phyloP scores from a whole-genome alignment of 2,888 invertebrate genomes.

The Anorthoa munda region DNA sequence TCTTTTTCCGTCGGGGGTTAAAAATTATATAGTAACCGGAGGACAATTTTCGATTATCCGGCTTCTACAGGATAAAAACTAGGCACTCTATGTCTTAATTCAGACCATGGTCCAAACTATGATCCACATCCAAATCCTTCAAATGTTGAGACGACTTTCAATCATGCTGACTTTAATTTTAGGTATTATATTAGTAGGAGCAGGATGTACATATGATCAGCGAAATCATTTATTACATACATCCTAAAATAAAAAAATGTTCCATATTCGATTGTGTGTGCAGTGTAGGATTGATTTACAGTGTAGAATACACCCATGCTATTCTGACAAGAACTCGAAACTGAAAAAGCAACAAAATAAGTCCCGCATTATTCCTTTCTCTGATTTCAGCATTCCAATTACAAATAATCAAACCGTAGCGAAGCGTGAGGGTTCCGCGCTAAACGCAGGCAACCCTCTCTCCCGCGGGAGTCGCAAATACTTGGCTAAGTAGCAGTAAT shows the following conservation, averaged over 20 bases:
- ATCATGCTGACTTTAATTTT: too few species aligned
- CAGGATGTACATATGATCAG: background rate
- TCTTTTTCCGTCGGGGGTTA: too few species aligned
- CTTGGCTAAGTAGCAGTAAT: slow-evolving; percentile 57
- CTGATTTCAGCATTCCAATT: slow-evolving; percentile 38
- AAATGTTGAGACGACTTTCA: too few species aligned
- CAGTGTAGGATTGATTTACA: background rate
- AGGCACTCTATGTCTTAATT: too few species aligned
- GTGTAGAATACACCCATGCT: background rate
- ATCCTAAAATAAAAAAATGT: background rate
- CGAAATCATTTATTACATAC: background rate
- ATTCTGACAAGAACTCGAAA: background rate
- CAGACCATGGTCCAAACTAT: too few species aligned
- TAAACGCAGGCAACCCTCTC: slow-evolving; percentile 33
- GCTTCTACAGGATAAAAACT: too few species aligned
- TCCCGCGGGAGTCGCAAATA: slow-evolving; percentile 59
- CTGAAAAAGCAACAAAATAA: background rate
- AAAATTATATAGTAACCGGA: too few species aligned
- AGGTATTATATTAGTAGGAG: too few species aligned
- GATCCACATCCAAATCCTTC: too few species aligned
- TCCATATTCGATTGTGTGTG: background rate
- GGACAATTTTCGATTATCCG: too few species aligned
- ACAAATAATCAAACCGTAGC: slow-evolving; percentile 32
- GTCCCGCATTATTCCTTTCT: too few species aligned
- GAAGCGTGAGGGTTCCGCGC: slow-evolving; percentile 16